phyloP scores from a whole-genome alignment of 2,888 invertebrate genomes.

The Eremobia ochroleuca region DNA sequence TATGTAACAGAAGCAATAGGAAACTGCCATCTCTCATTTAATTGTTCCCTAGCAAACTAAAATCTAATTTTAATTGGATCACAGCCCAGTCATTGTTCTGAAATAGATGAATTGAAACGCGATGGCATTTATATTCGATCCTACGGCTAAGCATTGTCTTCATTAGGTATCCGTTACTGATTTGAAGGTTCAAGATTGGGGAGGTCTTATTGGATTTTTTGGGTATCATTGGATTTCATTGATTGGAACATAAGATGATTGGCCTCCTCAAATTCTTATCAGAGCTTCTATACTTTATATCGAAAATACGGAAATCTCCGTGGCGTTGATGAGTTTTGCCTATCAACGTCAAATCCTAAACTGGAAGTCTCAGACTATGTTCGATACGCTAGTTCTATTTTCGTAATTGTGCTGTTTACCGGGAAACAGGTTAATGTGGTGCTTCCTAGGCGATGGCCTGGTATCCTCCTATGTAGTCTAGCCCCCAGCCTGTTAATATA shows the following conservation, averaged over 20 bases:
- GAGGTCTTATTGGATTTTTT: constrained; percentile 52
- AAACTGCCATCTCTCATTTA: constrained; percentile 70
- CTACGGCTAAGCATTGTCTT: constrained; percentile 63
- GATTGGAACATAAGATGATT: constrained; percentile 48
- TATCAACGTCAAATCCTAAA: constrained; percentile 14
- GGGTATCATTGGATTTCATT: constrained; percentile 48
- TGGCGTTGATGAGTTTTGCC: constrained; percentile 34
- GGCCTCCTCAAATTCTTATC: constrained; percentile 39
- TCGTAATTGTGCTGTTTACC: constrained; percentile 31
- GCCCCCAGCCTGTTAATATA: constrained; percentile 13
- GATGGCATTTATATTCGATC: constrained; percentile 65
- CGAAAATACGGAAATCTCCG: constrained; percentile 11
- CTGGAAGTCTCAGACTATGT: constrained; percentile 12
- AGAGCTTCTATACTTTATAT: constrained; percentile 16
- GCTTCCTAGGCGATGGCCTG: constrained; percentile 49
- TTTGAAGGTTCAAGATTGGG: constrained; percentile 50
- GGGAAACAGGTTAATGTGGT: constrained; percentile 51
- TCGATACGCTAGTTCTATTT: constrained; percentile 33
- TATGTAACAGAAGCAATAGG: constrained; percentile 60
- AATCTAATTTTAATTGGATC: constrained; percentile 76
- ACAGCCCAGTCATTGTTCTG: constrained; percentile 71
- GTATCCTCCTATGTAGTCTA: constrained; percentile 23
- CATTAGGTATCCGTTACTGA: constrained; percentile 58
- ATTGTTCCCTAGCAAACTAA: constrained; percentile 74
- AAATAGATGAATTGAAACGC: constrained; percentile 69